phyloP scores from a whole-genome alignment of 2,797 vertebrate genomes.

The Enteromius thamalakanensis region DNA sequence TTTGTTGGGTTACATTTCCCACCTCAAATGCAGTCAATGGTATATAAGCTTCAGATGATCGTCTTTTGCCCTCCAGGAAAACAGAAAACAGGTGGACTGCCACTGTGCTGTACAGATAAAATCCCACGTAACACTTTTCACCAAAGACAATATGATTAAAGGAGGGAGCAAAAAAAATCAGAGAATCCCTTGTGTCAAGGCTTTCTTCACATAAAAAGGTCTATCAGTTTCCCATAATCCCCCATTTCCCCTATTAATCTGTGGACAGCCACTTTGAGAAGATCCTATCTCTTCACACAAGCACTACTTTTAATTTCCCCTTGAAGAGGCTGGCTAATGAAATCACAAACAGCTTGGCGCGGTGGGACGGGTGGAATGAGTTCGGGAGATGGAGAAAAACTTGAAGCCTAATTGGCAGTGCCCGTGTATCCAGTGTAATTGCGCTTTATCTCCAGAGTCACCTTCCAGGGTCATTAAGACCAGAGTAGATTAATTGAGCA shows the following conservation, averaged over 20 bases:
- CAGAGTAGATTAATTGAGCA: conserved; percentile 81
- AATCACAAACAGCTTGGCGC: conserved; percentile 79
- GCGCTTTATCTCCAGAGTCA: conserved; percentile 82
- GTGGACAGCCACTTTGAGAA: conserved; percentile 54
- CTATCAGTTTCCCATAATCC: conserved; percentile 53
- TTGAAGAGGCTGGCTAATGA: conserved; percentile 81
- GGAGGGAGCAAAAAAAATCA: conserved; percentile 24
- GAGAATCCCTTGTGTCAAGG: conserved; percentile 30
- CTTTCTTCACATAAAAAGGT: conserved; percentile 36
- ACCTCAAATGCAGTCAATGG: conserved; percentile 31
- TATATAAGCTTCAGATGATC: conserved; percentile 21
- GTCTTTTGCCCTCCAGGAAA: conserved; percentile 12
- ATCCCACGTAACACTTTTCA: conserved; percentile 37
- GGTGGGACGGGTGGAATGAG: conserved; percentile 71
- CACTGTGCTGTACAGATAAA: neutral
- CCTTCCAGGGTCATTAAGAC: conserved; percentile 83
- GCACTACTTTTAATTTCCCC: conserved; percentile 72
- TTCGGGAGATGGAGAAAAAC: conserved; percentile 71
- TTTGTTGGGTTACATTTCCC: conserved; percentile 39
- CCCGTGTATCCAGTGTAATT: conserved; percentile 82
- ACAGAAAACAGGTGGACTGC: conserved; percentile 24
- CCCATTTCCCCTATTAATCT: conserved; percentile 49
- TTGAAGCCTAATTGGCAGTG: conserved; percentile 81
- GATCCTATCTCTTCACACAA: conserved; percentile 55
- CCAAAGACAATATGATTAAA: conserved; percentile 47